Percentiles rank a stretch among this genome's conserved stretches.
Conservation (phyloP, 2,888 invertebrate genomes). For the Prosapia bicincta region DNA sequence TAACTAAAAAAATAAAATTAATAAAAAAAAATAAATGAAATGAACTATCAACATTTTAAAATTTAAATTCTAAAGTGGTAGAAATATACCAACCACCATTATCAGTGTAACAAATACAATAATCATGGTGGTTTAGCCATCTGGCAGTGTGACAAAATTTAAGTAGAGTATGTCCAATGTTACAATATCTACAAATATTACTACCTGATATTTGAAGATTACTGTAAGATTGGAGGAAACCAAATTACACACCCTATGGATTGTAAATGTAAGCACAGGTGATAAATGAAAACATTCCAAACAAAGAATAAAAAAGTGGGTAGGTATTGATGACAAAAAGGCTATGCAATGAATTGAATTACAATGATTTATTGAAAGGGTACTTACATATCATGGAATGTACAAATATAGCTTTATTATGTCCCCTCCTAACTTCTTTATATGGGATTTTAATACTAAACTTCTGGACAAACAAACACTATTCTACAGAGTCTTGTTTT, state of each 20-base stretch:
- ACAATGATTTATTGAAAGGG: conserved; percentile 25
- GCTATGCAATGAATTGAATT: conserved; percentile 2
- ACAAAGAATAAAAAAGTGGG: not conserved
- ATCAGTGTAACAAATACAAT: not conserved
- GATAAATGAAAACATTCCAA: not conserved
- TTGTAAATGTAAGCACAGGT: not conserved
- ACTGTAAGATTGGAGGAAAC: not conserved
- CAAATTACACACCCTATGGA: conserved; percentile 2
- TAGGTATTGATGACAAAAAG: not conserved
- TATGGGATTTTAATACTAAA: not conserved
- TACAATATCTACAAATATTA: not conserved
- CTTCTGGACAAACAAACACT: conserved; percentile 15
- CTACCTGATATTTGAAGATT: not conserved
- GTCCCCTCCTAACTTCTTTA: not conserved
- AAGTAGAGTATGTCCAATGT: not conserved
- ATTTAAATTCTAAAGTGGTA: not conserved
- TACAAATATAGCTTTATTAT: conserved; percentile 26
- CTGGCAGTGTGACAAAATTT: conserved; percentile 2
- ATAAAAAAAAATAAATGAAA: not conserved
- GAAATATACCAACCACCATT: not conserved
- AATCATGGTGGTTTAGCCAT: not conserved
- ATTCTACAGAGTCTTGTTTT: conserved; percentile 24
- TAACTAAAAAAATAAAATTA: conserved; percentile 27
- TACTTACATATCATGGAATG: conserved; percentile 28
- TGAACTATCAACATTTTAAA: not conserved